A percentile compares a stretch with the other conserved stretches of the same genome.
Evolutionary conservation across 2,113 vertebrate genomes (phyloP).

Genomic region (Otolemur garnettii): DNA sequence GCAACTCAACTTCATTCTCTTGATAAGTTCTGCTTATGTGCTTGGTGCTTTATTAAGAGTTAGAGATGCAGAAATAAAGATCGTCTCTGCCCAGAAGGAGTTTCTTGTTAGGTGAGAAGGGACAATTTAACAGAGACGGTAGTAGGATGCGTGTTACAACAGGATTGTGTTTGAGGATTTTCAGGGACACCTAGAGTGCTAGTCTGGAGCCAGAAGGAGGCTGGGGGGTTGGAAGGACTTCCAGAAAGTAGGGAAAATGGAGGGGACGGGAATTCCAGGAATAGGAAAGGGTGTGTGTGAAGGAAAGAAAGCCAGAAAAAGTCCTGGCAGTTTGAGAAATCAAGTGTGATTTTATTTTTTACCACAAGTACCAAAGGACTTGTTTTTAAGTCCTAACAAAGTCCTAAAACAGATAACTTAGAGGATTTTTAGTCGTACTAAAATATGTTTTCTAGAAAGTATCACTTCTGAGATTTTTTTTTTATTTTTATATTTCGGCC

Average conservation of each 20-base stretch:
- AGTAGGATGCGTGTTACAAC: not conserved
- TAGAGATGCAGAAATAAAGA: not conserved
- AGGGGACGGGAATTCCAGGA: not conserved
- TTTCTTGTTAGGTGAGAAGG: not conserved
- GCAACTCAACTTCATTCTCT: not conserved
- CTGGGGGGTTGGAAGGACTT: not conserved
- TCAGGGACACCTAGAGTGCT: not conserved
- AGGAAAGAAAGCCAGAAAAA: not conserved
- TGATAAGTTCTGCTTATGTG: not conserved
- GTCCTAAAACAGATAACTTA: not conserved
- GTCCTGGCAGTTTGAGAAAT: not conserved
- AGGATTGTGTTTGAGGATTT: not conserved
- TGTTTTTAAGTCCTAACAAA: not conserved
- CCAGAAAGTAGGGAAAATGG: not conserved
- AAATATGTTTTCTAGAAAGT: slow-evolving; percentile 12
- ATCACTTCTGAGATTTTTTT: not conserved
- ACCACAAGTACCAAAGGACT: not conserved
- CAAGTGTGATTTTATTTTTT: not conserved
- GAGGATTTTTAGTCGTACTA: not conserved
- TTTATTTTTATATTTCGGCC: not conserved
- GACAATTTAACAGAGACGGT: not conserved
- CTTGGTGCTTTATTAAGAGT: not conserved
- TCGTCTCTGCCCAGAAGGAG: not conserved
- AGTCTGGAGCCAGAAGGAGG: not conserved
- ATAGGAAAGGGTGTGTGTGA: not conserved